Evolutionary conservation across 1,140 invertebrate genomes (phyloP).

Genomic region (Brachionus angularis): DNA sequence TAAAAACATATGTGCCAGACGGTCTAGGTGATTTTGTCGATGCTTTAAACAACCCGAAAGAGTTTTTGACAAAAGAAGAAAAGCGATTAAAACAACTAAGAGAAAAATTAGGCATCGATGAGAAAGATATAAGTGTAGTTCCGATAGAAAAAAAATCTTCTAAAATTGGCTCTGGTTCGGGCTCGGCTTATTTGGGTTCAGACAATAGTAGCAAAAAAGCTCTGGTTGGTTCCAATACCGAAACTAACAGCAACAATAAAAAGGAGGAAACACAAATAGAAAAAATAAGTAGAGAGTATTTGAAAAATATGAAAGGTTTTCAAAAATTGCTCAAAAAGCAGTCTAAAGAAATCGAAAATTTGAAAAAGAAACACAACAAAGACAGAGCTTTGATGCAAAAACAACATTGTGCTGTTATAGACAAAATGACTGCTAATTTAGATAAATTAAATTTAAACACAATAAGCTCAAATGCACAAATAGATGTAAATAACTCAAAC

Average conservation of each 20-base stretch:
- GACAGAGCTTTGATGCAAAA: constrained; percentile 86
- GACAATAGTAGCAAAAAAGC: constrained; percentile 20
- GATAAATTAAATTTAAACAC: constrained; percentile 40
- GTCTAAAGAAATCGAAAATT: constrained; percentile 57
- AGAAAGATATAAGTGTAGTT: constrained; percentile 63
- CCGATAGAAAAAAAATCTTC: not conserved
- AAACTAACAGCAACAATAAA: constrained; percentile 43
- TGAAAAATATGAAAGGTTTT: constrained; percentile 86
- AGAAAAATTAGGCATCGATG: constrained; percentile 80
- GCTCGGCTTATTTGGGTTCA: not conserved
- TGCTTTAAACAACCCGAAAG: constrained; percentile 87
- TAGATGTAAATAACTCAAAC: not conserved
- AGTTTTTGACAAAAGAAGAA: constrained; percentile 83
- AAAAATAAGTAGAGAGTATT: constrained; percentile 79
- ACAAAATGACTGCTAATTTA: constrained; percentile 45
- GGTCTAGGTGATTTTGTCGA: constrained; percentile 98
- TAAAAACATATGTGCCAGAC: constrained; percentile 99
- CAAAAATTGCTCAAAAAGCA: constrained; percentile 91
- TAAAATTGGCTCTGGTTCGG: not conserved
- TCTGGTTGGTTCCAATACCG: no score
- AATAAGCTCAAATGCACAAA: constrained; percentile 26
- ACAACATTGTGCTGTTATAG: constrained; percentile 64
- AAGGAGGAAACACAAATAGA: constrained; percentile 63
- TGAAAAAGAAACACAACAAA: constrained; percentile 88
- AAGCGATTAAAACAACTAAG: constrained; percentile 85